These are phyloP conservation scores for Epicauta chinensis DNA, from an alignment of 1,140 invertebrate genomes.

Conservation along the genomic window DNA sequence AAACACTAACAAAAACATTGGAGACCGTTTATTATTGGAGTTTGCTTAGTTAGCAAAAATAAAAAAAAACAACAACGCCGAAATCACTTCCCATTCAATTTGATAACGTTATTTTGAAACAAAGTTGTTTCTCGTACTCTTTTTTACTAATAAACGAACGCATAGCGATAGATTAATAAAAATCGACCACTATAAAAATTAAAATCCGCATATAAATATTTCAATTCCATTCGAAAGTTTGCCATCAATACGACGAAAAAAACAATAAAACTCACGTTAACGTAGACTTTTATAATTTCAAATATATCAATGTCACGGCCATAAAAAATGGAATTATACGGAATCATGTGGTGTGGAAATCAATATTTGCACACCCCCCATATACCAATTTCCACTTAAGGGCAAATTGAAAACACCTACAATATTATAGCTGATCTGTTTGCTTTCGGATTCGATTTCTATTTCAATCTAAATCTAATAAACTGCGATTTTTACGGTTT, in stretches of 20 bases:
- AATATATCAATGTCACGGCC: no score
- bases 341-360: background rate
- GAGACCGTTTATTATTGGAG: conserved; percentile 16
- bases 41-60: conserved; percentile 19
- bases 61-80: background rate
- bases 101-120: conserved; percentile 20
- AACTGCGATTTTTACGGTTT: no score
- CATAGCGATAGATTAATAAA: no score
- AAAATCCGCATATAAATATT: conserved; percentile 1
- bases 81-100: conserved; percentile 19
- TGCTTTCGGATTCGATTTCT: conserved; percentile 6
- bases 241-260: no score
- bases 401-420: conserved; percentile 17
- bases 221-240: no score
- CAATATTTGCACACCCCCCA: conserved; percentile 7
- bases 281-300: no score
- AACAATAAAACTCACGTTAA: no score
- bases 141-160: no score
- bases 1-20: conserved; percentile 16
- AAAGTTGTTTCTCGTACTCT: conserved; percentile 3
- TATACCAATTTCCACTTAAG: conserved; percentile 14
- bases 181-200: no score
- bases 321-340: background rate
- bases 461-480: background rate
- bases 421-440: conserved; percentile 15